phyloP scores from a whole-genome alignment of 2,113 vertebrate genomes.

The Melanostigma gelatinosum region DNA sequence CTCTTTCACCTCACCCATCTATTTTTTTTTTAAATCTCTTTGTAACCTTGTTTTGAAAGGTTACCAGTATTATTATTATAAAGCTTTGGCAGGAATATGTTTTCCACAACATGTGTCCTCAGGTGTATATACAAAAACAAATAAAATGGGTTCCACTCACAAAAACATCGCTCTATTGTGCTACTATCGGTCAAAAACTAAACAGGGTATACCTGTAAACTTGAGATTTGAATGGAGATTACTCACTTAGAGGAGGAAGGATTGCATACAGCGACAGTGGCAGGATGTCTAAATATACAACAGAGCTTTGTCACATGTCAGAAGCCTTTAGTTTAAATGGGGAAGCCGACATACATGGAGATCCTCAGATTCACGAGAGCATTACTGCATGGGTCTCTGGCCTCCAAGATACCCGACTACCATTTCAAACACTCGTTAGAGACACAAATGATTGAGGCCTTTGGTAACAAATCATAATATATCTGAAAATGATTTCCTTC shows the following conservation, averaged over 20 bases:
- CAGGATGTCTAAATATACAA: neutral
- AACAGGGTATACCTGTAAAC: neutral
- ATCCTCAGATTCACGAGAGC: neutral
- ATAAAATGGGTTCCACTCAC: neutral
- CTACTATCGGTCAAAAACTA: neutral
- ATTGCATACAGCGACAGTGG: neutral
- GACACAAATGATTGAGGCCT: neutral
- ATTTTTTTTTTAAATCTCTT: neutral
- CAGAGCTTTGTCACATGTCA: neutral
- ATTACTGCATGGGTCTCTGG: neutral
- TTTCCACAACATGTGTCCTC: neutral
- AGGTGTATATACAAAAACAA: neutral
- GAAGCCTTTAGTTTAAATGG: neutral
- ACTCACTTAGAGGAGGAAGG: neutral
- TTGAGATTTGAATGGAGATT: neutral
- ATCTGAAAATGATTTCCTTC: neutral
- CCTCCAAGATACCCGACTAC: neutral
- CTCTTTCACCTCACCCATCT: neutral
- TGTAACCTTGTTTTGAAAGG: neutral
- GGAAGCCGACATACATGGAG: neutral
- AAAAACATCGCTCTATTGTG: neutral
- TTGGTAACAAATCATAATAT: neutral
- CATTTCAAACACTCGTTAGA: conserved; percentile 1
- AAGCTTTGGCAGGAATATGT: neutral
- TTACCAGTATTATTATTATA: neutral